Evolutionary conservation across 1,140 invertebrate species (phyloP).

Genomic region (Paraescarpia echinospica): DNA sequence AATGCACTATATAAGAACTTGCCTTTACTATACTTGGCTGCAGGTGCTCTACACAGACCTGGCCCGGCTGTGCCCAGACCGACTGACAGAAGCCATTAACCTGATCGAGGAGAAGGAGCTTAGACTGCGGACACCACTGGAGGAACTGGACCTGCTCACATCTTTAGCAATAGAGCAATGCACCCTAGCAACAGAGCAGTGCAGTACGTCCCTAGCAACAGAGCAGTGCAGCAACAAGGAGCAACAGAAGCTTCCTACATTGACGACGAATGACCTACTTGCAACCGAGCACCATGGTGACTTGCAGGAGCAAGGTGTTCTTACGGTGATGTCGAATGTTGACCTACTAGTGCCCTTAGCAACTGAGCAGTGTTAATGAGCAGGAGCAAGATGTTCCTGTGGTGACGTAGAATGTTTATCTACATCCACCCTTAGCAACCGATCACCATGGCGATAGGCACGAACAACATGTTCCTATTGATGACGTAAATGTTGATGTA

Average conservation of each 20-base stretch:
- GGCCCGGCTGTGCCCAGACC: conserved; percentile 47
- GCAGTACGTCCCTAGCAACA: background rate
- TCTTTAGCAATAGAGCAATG: background rate
- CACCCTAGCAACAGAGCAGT: too few species aligned
- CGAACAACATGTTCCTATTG: too few species aligned
- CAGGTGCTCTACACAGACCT: conserved; percentile 57
- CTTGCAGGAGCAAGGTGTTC: too few species aligned
- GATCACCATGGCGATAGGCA: background rate
- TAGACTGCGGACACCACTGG: conserved; percentile 56
- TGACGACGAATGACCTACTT: too few species aligned
- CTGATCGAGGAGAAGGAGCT: conserved; percentile 60
- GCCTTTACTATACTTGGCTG: conserved; percentile 28
- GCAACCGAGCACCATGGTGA: too few species aligned
- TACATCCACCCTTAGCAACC: background rate
- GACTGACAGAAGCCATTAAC: conserved; percentile 54
- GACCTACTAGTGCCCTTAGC: background rate
- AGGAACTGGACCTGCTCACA: conserved; percentile 58
- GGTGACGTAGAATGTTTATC: background rate
- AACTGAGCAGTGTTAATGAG: background rate
- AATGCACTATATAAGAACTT: too few species aligned
- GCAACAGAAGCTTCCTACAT: background rate
- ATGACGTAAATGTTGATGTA: too few species aligned
- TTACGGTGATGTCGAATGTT: background rate
- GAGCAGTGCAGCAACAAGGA: background rate
- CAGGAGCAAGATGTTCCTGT: background rate